phyloP scores from a whole-genome alignment of 2,888 invertebrate genomes.

The Pachymerium ferrugineum region DNA sequence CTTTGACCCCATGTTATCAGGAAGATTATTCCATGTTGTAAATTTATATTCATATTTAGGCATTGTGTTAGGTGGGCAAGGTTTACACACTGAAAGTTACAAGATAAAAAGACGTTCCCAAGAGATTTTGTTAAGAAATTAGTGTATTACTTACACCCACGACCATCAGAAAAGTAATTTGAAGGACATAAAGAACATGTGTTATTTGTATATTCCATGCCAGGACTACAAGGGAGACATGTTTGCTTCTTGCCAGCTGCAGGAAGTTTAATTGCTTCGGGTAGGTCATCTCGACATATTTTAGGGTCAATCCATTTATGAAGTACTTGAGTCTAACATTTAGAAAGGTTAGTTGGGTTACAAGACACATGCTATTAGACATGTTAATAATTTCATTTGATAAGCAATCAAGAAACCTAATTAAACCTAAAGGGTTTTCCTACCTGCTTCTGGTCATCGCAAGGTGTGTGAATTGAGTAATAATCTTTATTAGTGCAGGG shows the following conservation, averaged over 20 bases:
- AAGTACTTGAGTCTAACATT: conserved; percentile 46
- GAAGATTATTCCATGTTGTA: conserved; percentile 51
- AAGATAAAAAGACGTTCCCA: not conserved
- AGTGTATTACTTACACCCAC: conserved; percentile 37
- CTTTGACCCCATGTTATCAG: conserved; percentile 48
- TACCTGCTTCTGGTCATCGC: conserved; percentile 49
- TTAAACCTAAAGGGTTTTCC: conserved; percentile 11
- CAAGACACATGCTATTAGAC: not conserved
- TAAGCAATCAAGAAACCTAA: too few species aligned
- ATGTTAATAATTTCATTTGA: not conserved
- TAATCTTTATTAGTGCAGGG: conserved; percentile 53
- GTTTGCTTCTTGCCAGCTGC: conserved; percentile 42
- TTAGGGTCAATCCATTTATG: conserved; percentile 55
- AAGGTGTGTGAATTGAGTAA: conserved; percentile 51
- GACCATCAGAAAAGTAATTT: conserved; percentile 50
- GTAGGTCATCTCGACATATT: conserved; percentile 51
- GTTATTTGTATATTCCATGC: conserved; percentile 49
- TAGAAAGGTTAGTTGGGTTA: not conserved
- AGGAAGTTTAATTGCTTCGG: conserved; percentile 49
- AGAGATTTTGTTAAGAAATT: not conserved
- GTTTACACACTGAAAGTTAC: conserved; percentile 43
- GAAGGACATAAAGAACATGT: conserved; percentile 53
- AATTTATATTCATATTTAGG: conserved; percentile 53
- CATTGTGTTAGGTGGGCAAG: conserved; percentile 51
- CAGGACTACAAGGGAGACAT: conserved; percentile 56